Evolutionary conservation across 2,113 vertebrate species (phyloP).

Genomic region (Onychostoma macrolepis): DNA sequence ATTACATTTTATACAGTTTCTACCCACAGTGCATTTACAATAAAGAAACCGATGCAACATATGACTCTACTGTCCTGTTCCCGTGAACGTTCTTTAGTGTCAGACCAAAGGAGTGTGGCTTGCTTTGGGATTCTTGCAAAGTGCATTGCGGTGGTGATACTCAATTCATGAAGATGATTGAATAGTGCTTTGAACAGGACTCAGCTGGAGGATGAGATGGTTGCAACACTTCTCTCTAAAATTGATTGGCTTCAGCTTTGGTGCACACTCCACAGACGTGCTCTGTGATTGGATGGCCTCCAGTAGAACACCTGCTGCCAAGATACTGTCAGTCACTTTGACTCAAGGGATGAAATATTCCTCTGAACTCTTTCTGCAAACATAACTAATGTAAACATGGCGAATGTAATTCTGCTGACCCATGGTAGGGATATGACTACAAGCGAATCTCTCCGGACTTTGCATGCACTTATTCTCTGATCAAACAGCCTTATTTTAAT

Average conservation of each 20-base stretch:
- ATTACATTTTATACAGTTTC: constrained; percentile 86
- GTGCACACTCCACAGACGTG: constrained; percentile 20
- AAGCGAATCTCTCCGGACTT: background rate
- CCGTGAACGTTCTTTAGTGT: background rate
- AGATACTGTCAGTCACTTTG: constrained; percentile 45
- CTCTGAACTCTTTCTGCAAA: constrained; percentile 12
- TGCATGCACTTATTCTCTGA: background rate
- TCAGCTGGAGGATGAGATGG: constrained; percentile 52
- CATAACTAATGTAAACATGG: constrained; percentile 4
- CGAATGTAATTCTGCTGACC: background rate
- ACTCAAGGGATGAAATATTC: constrained; percentile 25
- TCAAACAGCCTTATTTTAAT: background rate
- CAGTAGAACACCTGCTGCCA: constrained; percentile 54
- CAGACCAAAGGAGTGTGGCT: constrained; percentile 15
- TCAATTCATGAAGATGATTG: constrained; percentile 42
- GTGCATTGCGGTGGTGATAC: constrained; percentile 36
- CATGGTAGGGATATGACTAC: background rate
- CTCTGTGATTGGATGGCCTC: constrained; percentile 53
- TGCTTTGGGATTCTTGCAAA: constrained; percentile 37
- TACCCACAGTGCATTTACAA: constrained; percentile 60
- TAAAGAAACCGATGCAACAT: constrained; percentile 54
- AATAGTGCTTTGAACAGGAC: constrained; percentile 48
- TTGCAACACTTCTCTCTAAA: constrained; percentile 39
- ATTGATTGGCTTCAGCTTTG: constrained; percentile 53
- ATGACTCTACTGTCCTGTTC: constrained; percentile 43